Conservation (phyloP, 2,888 invertebrate genomes). For the Adelphocoris suturalis region DNA sequence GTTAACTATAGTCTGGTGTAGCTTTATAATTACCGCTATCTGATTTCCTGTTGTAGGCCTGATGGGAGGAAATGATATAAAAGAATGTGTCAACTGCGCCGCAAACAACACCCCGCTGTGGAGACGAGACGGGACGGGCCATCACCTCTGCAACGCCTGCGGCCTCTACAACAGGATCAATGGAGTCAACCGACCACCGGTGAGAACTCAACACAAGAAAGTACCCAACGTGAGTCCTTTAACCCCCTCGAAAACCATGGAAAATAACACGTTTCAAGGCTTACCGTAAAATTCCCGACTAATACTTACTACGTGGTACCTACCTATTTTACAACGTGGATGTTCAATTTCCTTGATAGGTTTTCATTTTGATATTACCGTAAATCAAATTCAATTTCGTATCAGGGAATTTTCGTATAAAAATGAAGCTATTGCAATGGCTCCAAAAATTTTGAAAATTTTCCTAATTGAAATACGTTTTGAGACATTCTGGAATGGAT, state of each 20-base stretch:
- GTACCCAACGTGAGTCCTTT: slow-evolving; percentile 75
- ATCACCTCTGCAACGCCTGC: slow-evolving; percentile 93
- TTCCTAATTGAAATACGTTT: no score
- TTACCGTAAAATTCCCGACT: not conserved
- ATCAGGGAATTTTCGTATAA: no score
- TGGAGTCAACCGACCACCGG: slow-evolving; percentile 85
- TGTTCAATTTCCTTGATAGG: no score
- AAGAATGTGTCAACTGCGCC: slow-evolving; percentile 86
- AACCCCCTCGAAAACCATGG: not conserved
- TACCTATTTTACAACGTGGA: no score
- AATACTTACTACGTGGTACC: no score
- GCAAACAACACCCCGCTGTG: slow-evolving; percentile 87
- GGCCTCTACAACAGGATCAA: slow-evolving; percentile 83
- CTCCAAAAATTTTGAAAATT: no score
- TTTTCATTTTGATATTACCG: no score
- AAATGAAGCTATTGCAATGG: no score
- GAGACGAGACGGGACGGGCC: slow-evolving; percentile 91
- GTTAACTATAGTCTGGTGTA: no score
- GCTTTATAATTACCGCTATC: not conserved
- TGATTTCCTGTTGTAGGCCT: slow-evolving; percentile 61
- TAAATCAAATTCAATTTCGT: no score
- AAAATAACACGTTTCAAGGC: not conserved
- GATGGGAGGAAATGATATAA: slow-evolving; percentile 80
- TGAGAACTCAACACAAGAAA: slow-evolving; percentile 76
- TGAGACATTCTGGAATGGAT: no score